phyloP scores from a whole-genome alignment of 2,888 invertebrate species.

The Hirtodrosophila duncani region DNA sequence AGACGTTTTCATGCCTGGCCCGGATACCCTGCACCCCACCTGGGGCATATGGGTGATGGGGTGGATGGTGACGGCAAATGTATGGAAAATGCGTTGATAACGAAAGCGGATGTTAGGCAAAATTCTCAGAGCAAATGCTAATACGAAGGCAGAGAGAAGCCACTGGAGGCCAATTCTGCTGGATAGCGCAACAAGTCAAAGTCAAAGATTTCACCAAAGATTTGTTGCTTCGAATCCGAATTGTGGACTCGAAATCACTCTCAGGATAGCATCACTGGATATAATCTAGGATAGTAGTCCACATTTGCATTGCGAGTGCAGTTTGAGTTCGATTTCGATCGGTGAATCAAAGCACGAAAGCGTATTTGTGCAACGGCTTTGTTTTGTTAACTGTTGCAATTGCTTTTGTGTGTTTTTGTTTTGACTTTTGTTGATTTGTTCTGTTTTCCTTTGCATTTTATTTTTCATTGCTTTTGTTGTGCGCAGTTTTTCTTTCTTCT shows the following conservation, averaged over 20 bases:
- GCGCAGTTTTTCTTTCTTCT: slow-evolving; percentile 70
- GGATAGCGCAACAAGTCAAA: too few species aligned
- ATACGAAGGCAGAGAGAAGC: too few species aligned
- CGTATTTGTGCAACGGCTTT: slow-evolving; percentile 27
- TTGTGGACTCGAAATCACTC: too few species aligned
- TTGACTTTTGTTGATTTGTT: slow-evolving; percentile 11
- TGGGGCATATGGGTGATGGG: background rate
- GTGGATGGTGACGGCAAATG: background rate
- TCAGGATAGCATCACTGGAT: too few species aligned
- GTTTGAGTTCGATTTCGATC: background rate
- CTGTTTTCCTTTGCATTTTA: slow-evolving; percentile 48
- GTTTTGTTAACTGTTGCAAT: background rate
- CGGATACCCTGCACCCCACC: slow-evolving; percentile 29
- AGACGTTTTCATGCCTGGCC: slow-evolving; percentile 48
- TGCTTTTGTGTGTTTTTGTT: slow-evolving; percentile 43
- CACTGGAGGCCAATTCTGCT: too few species aligned
- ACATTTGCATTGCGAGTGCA: too few species aligned
- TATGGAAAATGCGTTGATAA: background rate
- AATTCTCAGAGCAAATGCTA: too few species aligned
- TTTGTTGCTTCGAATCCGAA: too few species aligned
- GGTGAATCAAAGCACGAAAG: slow-evolving; percentile 15
- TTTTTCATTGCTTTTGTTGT: slow-evolving; percentile 52
- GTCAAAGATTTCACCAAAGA: too few species aligned
- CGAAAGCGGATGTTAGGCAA: too few species aligned
- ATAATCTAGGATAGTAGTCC: too few species aligned